Base-by-base conservation (phyloP, 2,113 vertebrate species). In the Struthidea cinerea region DNA sequence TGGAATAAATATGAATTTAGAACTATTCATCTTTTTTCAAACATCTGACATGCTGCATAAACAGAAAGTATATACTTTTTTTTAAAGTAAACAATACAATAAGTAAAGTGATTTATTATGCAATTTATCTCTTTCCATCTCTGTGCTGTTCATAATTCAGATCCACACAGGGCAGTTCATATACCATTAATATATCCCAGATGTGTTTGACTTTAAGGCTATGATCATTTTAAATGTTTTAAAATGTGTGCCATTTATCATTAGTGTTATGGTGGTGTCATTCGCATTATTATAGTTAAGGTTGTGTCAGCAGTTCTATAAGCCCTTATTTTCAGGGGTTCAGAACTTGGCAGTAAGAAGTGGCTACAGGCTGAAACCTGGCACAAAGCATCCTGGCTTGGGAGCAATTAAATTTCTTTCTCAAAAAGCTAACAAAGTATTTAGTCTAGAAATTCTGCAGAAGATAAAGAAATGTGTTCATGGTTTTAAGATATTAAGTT, bases 61-160 rank as follows among this genome's bases (percentile, higher is more conserved):
- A 98, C 93, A 97, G 94, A 97, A 98, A 97, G 93, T 97, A 93
- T 97, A 89, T 97, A 96, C 60, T 30, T 22, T 93, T 96, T 87
- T 84, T 92, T 35, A 37, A 97, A 97, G 97, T 97, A 97, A 97
- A 97, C 97, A 98, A 97, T 96, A 97, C 61, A 97, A 95, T 96
- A 97, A 93, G 95, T 97, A 97, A 98, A 93, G 94, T 98, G 98
- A 98, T 98, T 98, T 98, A 98, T 98, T 97, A 98, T 97, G 95
- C 87, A 98, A 98, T 98, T 98, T 97, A 98, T 98, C 98, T 98
- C 97, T 97, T 98, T 98, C 97, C 97, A 96, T 98, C 97, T 96
- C 92, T 92, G 77, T 75, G 44, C 96, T 96, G 97, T 96, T 98
- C 96, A 98, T 98, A 98, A 98, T 97, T 98, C 97, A 98, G 95